Conservation (phyloP, 2,888 invertebrate species). For the Oxycera nigricornis region DNA sequence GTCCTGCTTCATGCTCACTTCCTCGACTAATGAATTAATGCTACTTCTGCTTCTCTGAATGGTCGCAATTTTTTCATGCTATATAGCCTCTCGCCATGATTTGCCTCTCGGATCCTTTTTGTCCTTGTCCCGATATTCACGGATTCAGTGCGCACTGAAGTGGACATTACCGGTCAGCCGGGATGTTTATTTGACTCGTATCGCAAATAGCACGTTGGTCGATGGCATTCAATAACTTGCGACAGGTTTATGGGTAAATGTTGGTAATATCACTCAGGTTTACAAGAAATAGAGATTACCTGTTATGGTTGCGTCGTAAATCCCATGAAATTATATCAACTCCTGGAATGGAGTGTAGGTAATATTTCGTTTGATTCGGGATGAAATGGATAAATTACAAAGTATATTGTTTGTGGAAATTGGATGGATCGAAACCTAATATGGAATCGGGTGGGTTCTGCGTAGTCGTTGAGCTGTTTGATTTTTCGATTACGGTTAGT, state of each 20-base stretch:
- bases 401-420: too few relatives aligned
- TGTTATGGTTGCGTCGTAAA: constrained; percentile 16
- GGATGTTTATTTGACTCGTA: constrained; percentile 5
- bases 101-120: constrained; percentile 4
- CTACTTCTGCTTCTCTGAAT: constrained; percentile 7
- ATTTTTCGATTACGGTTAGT: too few relatives aligned
- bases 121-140: not conserved
- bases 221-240: constrained; percentile 32
- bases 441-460: too few relatives aligned
- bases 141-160: not conserved
- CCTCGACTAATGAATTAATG: constrained; percentile 26
- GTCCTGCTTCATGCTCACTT: constrained; percentile 18
- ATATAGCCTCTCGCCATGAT: constrained; percentile 18
- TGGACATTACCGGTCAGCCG: constrained; percentile 2
- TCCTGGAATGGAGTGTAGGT: constrained; percentile 6
- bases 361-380: too few relatives aligned
- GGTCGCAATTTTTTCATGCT: constrained; percentile 11
- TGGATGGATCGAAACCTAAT: too few relatives aligned
- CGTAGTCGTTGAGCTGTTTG: too few relatives aligned
- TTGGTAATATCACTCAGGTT: constrained; percentile 3
- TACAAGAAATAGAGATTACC: constrained; percentile 9
- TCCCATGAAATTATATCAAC: constrained; percentile 28
- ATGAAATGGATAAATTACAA: too few relatives aligned
- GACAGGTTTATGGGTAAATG: constrained; percentile 25
- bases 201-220: constrained; percentile 8